These are phyloP conservation scores for Ambastaia sidthimunki DNA, from an alignment of 2,797 vertebrate species.

Conservation along the genomic window DNA sequence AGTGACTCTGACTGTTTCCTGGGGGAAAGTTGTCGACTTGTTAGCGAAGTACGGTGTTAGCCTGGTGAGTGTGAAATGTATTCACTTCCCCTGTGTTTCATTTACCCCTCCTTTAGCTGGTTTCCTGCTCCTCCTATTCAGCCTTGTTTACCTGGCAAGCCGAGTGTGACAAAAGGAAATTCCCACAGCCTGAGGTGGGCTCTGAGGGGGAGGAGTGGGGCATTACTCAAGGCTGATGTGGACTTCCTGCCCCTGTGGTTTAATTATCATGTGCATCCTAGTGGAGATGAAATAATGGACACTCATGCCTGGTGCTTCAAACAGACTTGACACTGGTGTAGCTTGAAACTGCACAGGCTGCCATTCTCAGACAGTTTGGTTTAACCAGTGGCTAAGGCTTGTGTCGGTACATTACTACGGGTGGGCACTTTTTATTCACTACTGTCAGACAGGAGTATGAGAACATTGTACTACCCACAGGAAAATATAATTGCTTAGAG, in stretches of 20 bases:
- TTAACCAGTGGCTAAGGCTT: too few relatives aligned
- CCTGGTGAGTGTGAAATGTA: slow-evolving; percentile 79
- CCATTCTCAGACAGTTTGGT: too few relatives aligned
- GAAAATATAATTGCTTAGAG: neutral
- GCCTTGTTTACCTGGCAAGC: slow-evolving; percentile 92
- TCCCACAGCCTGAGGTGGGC: slow-evolving; percentile 83
- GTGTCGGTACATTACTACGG: too few relatives aligned
- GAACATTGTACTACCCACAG: neutral
- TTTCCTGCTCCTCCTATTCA: slow-evolving; percentile 73
- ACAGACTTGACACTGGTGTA: slow-evolving; percentile 54
- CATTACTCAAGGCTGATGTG: slow-evolving; percentile 83
- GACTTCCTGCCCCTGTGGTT: slow-evolving; percentile 85
- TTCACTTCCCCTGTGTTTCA: slow-evolving; percentile 82
- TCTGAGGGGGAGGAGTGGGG: slow-evolving; percentile 61
- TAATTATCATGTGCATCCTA: slow-evolving; percentile 89
- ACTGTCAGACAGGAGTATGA: neutral
- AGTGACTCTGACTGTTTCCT: slow-evolving; percentile 64
- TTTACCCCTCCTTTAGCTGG: slow-evolving; percentile 76
- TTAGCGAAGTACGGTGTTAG: slow-evolving; percentile 77
- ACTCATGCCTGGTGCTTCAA: slow-evolving; percentile 78
- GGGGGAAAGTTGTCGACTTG: slow-evolving; percentile 70
- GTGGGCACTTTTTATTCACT: too few relatives aligned
- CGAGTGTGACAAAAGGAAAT: slow-evolving; percentile 91
- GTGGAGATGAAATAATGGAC: slow-evolving; percentile 85
- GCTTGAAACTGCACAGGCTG: slow-evolving; percentile 16